These are phyloP conservation scores for Paramisgurnus dabryanus DNA, from an alignment of 2,113 vertebrate genomes.

Conservation along the genomic window DNA sequence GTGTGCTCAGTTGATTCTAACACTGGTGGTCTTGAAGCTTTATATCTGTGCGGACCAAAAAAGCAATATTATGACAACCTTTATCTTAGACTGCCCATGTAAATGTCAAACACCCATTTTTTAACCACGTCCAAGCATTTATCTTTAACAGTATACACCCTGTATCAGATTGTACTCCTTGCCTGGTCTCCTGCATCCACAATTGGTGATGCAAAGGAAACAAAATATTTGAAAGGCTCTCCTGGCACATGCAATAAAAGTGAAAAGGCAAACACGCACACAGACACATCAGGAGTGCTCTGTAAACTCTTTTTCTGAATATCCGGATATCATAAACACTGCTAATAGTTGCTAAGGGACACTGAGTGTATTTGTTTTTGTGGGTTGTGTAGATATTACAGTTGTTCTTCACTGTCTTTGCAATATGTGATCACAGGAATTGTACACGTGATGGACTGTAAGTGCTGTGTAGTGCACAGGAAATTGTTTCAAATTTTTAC, in stretches of 20 bases:
- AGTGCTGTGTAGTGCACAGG: slow-evolving; percentile 2
- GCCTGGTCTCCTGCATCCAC: slow-evolving; percentile 1
- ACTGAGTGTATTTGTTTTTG: slow-evolving; percentile 20
- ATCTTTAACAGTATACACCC: neutral
- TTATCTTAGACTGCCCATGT: neutral
- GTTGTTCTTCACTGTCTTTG: neutral
- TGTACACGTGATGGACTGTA: slow-evolving; percentile 14
- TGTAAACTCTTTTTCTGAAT: slow-evolving; percentile 36
- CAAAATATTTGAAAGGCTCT: slow-evolving; percentile 14
- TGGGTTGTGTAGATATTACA: slow-evolving; percentile 13
- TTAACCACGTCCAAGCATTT: slow-evolving; percentile 12
- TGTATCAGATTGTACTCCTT: neutral
- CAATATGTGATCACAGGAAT: neutral
- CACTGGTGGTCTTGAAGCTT: neutral
- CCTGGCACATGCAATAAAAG: slow-evolving; percentile 33
- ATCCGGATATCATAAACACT: slow-evolving; percentile 29
- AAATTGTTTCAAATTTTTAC: slow-evolving; percentile 4
- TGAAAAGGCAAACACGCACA: slow-evolving; percentile 27
- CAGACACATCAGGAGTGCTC: slow-evolving; percentile 29
- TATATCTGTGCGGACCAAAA: neutral
- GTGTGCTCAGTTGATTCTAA: neutral
- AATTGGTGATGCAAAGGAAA: neutral
- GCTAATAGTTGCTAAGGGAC: slow-evolving; percentile 16
- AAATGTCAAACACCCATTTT: slow-evolving; percentile 34
- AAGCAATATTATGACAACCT: neutral